Percentiles rank a stretch among this genome's conserved stretches.
Conservation (phyloP, 2,888 invertebrate species). For the Ferdinandea cuprea region DNA sequence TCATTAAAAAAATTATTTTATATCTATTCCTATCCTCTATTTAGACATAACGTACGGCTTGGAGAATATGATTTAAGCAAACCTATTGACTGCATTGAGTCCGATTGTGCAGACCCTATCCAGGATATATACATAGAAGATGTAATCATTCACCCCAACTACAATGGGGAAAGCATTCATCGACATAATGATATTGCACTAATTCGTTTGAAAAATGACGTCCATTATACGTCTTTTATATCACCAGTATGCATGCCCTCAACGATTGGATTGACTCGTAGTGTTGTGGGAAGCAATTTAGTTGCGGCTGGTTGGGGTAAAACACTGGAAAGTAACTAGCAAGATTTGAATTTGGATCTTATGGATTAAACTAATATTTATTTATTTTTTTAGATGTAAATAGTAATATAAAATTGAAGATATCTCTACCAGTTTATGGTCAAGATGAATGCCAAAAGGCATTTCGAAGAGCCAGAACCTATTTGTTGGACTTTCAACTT, state of each 20-base stretch:
- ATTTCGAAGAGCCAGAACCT: conserved; percentile 29
- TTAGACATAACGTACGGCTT: conserved; percentile 76
- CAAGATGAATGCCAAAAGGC: conserved; percentile 81
- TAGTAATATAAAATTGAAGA: conserved; percentile 76
- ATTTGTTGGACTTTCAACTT: conserved; percentile 62
- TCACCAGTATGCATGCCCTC: conserved; percentile 85
- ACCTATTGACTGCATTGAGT: conserved; percentile 79
- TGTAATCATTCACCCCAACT: conserved; percentile 86
- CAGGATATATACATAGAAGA: conserved; percentile 86
- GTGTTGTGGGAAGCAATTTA: conserved; percentile 80
- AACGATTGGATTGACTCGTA: conserved; percentile 74
- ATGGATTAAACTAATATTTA: background rate
- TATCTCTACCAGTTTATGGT: conserved; percentile 82
- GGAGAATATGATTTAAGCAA: conserved; percentile 78
- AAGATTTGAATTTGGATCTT: background rate
- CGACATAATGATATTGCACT: conserved; percentile 88
- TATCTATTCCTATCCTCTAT: background rate
- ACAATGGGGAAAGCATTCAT: conserved; percentile 84
- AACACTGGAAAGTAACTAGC: conserved; percentile 80
- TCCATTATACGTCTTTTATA: conserved; percentile 84
- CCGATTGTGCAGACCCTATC: conserved; percentile 85
- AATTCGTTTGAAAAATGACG: conserved; percentile 85
- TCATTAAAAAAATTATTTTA: background rate
- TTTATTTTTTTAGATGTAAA: conserved; percentile 22
- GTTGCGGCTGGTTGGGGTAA: conserved; percentile 86